phyloP scores from a whole-genome alignment of 2,888 invertebrate species.

The Synanthedon myopaeformis region DNA sequence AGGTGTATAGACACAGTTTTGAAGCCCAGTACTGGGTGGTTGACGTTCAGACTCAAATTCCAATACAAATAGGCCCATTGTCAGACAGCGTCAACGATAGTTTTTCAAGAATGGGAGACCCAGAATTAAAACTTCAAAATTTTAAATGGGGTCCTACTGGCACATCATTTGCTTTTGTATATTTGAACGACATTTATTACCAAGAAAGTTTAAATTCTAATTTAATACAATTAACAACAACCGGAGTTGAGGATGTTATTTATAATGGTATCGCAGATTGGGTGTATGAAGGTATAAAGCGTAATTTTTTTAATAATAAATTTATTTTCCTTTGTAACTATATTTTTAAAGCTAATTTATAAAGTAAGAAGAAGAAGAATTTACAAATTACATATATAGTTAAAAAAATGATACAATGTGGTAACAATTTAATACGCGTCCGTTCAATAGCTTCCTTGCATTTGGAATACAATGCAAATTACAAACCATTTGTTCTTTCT shows the following conservation, averaged over 20 bases:
- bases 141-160: constrained; percentile 84
- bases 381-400: too few species aligned
- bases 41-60: constrained; percentile 67
- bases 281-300: constrained; percentile 87
- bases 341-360: neutral
- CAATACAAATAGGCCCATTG: constrained; percentile 31
- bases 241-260: constrained; percentile 71
- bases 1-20: constrained; percentile 86
- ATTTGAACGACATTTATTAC: constrained; percentile 82
- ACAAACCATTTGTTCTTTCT: neutral
- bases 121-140: constrained; percentile 72
- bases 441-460: neutral
- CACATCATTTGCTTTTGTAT: constrained; percentile 78
- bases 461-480: neutral
- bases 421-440: too few species aligned
- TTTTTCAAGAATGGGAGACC: constrained; percentile 8
- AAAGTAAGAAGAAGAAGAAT: too few species aligned
- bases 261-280: constrained; percentile 93
- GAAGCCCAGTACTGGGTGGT: constrained; percentile 79
- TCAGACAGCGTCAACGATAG: constrained; percentile 16
- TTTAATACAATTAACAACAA: constrained; percentile 72
- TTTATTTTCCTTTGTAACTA: neutral
- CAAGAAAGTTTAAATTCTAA: constrained; percentile 59
- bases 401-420: too few species aligned
- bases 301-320: neutral